Conservation (phyloP, 30 jellyfish, hydroid and myxozoan genomes). For the Aurelia coerulea region DNA sequence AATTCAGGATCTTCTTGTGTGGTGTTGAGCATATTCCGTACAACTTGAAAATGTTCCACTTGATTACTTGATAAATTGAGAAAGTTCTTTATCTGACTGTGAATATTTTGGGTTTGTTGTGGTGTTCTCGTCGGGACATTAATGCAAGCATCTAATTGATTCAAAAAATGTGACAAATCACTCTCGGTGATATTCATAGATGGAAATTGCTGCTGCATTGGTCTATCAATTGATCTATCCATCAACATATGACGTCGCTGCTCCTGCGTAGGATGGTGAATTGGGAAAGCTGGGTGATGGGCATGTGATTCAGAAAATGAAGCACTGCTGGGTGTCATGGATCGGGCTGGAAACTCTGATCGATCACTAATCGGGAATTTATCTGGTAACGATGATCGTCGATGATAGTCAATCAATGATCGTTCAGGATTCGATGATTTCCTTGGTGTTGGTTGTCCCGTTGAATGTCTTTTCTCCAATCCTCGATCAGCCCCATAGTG, state of each 20-base stretch:
- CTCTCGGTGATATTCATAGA: slow-evolving; percentile 11
- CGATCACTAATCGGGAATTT: background rate
- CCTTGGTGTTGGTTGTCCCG: slow-evolving; percentile 5
- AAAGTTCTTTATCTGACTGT: slow-evolving; percentile 17
- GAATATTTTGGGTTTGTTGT: slow-evolving; percentile 16
- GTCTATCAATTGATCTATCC: slow-evolving; percentile 1
- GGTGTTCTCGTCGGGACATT: slow-evolving; percentile 23
- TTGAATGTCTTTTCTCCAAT: slow-evolving; percentile 4
- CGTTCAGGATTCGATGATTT: slow-evolving; percentile 2
- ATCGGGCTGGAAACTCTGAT: slow-evolving; percentile 1
- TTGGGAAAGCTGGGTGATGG: background rate
- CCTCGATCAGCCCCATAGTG: background rate
- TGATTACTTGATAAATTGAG: slow-evolving; percentile 15
- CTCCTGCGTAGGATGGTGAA: too few species aligned
- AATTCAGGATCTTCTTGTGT: slow-evolving; percentile 12
- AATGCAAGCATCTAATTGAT: slow-evolving; percentile 38
- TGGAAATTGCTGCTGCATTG: slow-evolving; percentile 26
- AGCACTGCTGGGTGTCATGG: background rate
- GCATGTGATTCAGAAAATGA: background rate
- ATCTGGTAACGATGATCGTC: slow-evolving; percentile 33
- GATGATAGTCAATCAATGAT: slow-evolving; percentile 7
- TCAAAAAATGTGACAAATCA: slow-evolving; percentile 33
- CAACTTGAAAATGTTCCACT: slow-evolving; percentile 21
- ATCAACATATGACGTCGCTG: background rate
- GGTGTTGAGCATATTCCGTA: slow-evolving; percentile 15